phyloP scores from a whole-genome alignment of 2,113 vertebrate species.

The Euleptes europaea region DNA sequence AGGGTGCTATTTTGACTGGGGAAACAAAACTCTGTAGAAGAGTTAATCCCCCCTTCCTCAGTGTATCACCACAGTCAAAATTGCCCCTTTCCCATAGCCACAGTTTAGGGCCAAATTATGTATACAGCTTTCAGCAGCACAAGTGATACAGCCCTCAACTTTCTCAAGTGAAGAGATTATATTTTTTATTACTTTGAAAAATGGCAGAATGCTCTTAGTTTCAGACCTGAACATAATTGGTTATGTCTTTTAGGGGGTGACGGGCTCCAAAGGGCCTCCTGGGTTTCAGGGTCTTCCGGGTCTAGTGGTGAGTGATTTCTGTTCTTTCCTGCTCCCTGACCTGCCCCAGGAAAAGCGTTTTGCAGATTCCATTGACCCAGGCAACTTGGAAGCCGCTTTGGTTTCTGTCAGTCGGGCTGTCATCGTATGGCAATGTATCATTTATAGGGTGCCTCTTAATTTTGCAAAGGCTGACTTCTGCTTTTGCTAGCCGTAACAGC shows the following conservation, averaged over 20 bases:
- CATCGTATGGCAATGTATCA: neutral
- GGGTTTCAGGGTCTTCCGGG: constrained; percentile 80
- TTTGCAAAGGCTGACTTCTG: neutral
- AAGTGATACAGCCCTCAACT: too few species aligned
- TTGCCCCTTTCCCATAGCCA: too few species aligned
- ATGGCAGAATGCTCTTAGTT: neutral
- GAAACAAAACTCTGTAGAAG: too few species aligned
- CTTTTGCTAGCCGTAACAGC: neutral
- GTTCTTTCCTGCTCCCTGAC: neutral
- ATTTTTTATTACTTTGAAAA: too few species aligned
- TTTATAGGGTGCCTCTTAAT: neutral
- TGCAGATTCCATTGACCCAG: neutral
- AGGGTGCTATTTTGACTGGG: too few species aligned
- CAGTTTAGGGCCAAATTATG: too few species aligned
- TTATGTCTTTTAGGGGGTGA: constrained; percentile 75
- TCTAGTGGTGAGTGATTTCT: constrained; percentile 73
- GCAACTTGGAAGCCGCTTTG: neutral
- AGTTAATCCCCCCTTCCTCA: too few species aligned
- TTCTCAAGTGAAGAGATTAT: too few species aligned
- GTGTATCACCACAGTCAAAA: too few species aligned
- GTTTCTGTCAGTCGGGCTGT: neutral
- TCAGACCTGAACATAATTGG: neutral
- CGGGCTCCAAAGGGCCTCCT: constrained; percentile 72
- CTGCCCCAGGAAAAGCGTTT: accelerated
- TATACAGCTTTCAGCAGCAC: too few species aligned